These are phyloP conservation scores for Carollia perspicillata DNA, from an alignment of 2,113 vertebrate species.

Conservation along the genomic window DNA sequence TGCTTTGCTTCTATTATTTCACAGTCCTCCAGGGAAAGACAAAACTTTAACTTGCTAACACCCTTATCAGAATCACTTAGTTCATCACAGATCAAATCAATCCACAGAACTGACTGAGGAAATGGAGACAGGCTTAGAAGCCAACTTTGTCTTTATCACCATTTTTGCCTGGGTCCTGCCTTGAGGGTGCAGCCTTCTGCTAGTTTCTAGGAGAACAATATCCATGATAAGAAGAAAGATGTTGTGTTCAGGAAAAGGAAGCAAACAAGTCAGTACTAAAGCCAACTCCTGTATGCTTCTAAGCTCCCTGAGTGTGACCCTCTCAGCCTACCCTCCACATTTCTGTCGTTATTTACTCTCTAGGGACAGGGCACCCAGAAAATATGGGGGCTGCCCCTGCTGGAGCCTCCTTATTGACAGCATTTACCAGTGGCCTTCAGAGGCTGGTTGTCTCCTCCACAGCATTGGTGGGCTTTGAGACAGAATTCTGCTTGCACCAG, in stretches of 20 bases:
- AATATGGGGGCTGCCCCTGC: conserved; percentile 15
- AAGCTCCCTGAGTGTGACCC: background rate
- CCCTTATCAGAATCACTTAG: background rate
- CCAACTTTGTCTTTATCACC: background rate
- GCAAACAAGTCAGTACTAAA: background rate
- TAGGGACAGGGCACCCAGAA: background rate
- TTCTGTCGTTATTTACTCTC: background rate
- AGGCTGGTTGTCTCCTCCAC: background rate
- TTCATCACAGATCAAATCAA: background rate
- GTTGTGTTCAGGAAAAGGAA: background rate
- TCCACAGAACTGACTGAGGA: background rate
- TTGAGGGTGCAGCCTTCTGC: background rate
- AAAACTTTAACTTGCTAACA: background rate
- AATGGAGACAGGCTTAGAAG: background rate
- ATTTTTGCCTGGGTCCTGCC: background rate
- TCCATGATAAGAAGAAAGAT: background rate
- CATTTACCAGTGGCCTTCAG: background rate
- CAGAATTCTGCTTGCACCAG: background rate
- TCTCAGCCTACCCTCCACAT: background rate
- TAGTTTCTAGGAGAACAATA: background rate
- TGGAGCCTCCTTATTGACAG: background rate
- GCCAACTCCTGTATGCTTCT: background rate
- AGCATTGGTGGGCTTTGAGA: background rate
- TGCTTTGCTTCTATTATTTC: background rate
- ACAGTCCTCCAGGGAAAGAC: background rate